Base-by-base conservation (phyloP, 2,113 vertebrate genomes). In the Herpailurus yagouaroundi region DNA sequence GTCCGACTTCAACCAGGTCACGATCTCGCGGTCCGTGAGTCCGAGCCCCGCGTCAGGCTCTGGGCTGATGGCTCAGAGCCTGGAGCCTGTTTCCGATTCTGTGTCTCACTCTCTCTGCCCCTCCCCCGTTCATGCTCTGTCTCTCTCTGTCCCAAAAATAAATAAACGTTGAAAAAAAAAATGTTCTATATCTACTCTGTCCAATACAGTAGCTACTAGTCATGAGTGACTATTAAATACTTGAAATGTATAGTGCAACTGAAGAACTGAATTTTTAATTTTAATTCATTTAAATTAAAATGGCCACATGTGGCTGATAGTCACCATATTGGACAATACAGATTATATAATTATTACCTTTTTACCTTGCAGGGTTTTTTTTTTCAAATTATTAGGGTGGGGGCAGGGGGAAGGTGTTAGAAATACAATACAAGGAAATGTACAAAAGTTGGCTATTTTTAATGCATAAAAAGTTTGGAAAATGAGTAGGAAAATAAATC, bases 401-500 rank as follows among this genome's bases (percentile, higher is more conserved):
- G 29, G 1, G 45, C 45, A 45, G 45, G 0, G 14, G 7, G 68
- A 66, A 48, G 9, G 38, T 87, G 38, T 69, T 57, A 50, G 41
- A 81, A 95, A 33, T 41, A 69, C 6, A 94, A 38, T n/a, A 69
- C 6, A 91, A 12, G 29, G 6, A 88, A 94, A 63, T 79, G 21
- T 48, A 91, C 36, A 73, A 83, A 89, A 52, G 7, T 48, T 55
- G 63, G 10, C 38, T 79, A 73, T 48, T 41, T 80, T 81, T 77
- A 82, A 68, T 45, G 21, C 13, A 55, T 19, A 60, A 33, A 87
- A n/a, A 8, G 66, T 76, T 88, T 86, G 86, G 21, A 79, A 74
- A 68, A 14, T 80, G 11, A 95, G 36, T 89, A 63, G 57, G 52
- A 95, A 94, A 82, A 88, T 77, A 88, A 88, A 86, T 48, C 73